phyloP scores from a whole-genome alignment of 1,140 invertebrate species.

The Samia ricini region DNA sequence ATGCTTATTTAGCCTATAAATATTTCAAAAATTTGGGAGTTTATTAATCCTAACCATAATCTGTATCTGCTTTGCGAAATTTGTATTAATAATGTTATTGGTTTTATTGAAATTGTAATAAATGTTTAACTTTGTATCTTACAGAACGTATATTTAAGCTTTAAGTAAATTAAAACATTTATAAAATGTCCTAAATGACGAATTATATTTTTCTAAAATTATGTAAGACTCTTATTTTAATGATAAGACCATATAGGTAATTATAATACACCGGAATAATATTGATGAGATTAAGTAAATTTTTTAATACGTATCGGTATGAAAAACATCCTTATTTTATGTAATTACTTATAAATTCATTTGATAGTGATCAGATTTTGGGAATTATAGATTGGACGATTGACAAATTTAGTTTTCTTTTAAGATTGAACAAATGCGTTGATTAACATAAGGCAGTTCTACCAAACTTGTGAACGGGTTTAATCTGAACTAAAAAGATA shows the following conservation, averaged over 20 bases:
- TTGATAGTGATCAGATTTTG: too few species aligned
- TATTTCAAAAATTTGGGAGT: slow-evolving; percentile 71
- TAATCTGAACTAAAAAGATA: not conserved
- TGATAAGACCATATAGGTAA: not conserved
- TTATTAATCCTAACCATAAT: slow-evolving; percentile 1
- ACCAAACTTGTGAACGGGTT: not conserved
- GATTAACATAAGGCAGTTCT: not conserved
- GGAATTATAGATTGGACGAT: too few species aligned
- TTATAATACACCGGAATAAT: too few species aligned
- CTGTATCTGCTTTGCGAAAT: not conserved
- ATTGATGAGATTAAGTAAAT: not conserved
- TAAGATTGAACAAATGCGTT: too few species aligned
- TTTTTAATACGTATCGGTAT: too few species aligned
- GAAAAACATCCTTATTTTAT: too few species aligned
- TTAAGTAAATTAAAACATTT: not conserved
- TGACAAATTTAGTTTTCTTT: too few species aligned
- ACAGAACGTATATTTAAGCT: not conserved
- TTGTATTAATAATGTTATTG: not conserved
- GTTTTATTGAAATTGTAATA: not conserved
- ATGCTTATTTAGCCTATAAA: slow-evolving; percentile 84
- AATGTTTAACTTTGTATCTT: not conserved
- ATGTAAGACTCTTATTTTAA: not conserved
- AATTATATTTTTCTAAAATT: not conserved
- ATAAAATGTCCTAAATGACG: not conserved
- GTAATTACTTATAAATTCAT: too few species aligned